Evolutionary conservation across 2,113 vertebrate genomes (phyloP).

Genomic region (Geococcyx californianus): DNA sequence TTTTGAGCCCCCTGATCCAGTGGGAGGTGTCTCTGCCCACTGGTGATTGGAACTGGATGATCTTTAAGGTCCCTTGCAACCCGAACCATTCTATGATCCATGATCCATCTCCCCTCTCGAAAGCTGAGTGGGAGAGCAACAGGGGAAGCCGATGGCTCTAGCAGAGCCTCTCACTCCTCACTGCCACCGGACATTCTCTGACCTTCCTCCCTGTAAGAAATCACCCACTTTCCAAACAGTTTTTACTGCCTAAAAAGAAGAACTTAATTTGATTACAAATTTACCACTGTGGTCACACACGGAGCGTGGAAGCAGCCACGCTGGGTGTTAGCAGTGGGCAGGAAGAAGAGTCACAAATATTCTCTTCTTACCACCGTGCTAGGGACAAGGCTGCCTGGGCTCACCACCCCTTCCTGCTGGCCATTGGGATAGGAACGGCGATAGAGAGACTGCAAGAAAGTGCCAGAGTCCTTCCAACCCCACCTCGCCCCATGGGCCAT

Average conservation of each 20-base stretch:
- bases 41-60: too few relatives aligned
- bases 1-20: too few relatives aligned
- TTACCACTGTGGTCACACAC: background rate
- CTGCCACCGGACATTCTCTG: background rate
- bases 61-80: too few relatives aligned
- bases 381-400: background rate
- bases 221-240: background rate
- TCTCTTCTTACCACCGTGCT: background rate
- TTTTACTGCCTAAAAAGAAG: slow-evolving; percentile 21
- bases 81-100: too few relatives aligned
- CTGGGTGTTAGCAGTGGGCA: background rate
- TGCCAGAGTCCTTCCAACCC: background rate
- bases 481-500: background rate
- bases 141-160: too few relatives aligned
- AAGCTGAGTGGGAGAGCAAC: background rate
- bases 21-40: too few relatives aligned
- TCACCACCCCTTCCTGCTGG: background rate
- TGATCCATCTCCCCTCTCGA: too few relatives aligned
- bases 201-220: background rate
- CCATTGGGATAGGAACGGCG: background rate
- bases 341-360: background rate
- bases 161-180: background rate
- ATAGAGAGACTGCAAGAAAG: background rate
- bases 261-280: background rate
- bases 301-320: background rate